Conservation (phyloP, 2,113 vertebrate genomes). For the Thunnus maccoyii region DNA sequence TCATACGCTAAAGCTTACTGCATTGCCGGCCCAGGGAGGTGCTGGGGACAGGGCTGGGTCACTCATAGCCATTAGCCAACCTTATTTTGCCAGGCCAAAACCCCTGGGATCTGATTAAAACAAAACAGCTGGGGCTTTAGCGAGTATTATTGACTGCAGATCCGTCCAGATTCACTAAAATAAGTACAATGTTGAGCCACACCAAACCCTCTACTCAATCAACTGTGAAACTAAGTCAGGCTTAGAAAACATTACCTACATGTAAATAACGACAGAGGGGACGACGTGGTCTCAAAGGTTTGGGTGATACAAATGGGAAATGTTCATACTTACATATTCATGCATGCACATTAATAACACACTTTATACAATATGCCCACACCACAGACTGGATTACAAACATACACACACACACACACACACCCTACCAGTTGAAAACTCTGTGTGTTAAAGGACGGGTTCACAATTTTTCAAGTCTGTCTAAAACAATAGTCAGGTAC, state of each 20-base stretch:
- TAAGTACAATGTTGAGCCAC: constrained; percentile 31
- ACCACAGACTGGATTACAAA: not conserved
- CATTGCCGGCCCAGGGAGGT: constrained; percentile 6
- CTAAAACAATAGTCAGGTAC: too few relatives aligned
- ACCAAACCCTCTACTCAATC: constrained; percentile 34
- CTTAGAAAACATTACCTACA: constrained; percentile 8
- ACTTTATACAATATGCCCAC: not conserved
- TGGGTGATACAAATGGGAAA: not conserved
- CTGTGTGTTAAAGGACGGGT: too few relatives aligned
- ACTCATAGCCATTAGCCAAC: constrained; percentile 64
- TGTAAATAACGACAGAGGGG: not conserved
- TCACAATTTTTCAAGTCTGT: too few relatives aligned
- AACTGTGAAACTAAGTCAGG: constrained; percentile 23
- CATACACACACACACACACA: not conserved
- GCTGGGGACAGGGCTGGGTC: constrained; percentile 52
- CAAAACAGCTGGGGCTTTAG: constrained; percentile 83
- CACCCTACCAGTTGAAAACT: too few relatives aligned
- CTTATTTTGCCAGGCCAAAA: constrained; percentile 69
- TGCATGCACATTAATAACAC: not conserved
- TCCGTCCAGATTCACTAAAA: constrained; percentile 47
- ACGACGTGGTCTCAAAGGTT: not conserved
- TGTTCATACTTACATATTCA: not conserved
- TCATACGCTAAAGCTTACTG: constrained; percentile 30
- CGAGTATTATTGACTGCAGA: constrained; percentile 67
- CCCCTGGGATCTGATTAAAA: constrained; percentile 80